A percentile compares a stretch with the other conserved stretches of the same genome.
Conservation (phyloP, 2,113 vertebrate species). For the Cephalopterus ornatus region DNA sequence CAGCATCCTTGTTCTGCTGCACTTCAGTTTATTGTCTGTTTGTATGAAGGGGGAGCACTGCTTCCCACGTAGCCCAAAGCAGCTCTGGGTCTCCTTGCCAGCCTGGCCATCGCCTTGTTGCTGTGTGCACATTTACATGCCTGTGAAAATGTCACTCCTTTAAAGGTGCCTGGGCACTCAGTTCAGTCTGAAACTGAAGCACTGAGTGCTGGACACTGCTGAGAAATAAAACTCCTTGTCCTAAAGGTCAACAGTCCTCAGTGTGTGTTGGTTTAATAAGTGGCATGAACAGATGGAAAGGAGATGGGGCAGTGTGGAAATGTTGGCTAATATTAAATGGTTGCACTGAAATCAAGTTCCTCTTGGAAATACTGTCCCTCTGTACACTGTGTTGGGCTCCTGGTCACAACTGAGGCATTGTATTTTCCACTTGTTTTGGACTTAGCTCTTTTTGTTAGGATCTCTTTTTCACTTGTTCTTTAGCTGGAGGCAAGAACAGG, state of each 20-base stretch:
- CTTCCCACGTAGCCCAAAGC: slow-evolving; percentile 27
- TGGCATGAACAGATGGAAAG: slow-evolving; percentile 33
- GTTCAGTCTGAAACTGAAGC: background rate
- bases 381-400: background rate
- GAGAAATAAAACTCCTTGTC: slow-evolving; percentile 20
- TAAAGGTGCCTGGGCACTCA: background rate
- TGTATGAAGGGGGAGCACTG: background rate
- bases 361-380: background rate
- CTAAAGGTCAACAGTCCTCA: slow-evolving; percentile 35
- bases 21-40: slow-evolving; percentile 38
- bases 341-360: background rate
- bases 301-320: background rate
- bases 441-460: background rate
- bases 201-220: background rate
- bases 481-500: background rate
- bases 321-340: background rate
- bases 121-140: background rate
- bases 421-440: background rate
- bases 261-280: background rate
- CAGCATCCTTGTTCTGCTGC: slow-evolving; percentile 43
- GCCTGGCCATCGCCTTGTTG: background rate
- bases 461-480: background rate
- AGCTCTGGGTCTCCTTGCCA: background rate
- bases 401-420: background rate
- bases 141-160: slow-evolving; percentile 40